Conservation (phyloP, 2,113 vertebrate genomes). For the Phrynosoma blainvillii region DNA sequence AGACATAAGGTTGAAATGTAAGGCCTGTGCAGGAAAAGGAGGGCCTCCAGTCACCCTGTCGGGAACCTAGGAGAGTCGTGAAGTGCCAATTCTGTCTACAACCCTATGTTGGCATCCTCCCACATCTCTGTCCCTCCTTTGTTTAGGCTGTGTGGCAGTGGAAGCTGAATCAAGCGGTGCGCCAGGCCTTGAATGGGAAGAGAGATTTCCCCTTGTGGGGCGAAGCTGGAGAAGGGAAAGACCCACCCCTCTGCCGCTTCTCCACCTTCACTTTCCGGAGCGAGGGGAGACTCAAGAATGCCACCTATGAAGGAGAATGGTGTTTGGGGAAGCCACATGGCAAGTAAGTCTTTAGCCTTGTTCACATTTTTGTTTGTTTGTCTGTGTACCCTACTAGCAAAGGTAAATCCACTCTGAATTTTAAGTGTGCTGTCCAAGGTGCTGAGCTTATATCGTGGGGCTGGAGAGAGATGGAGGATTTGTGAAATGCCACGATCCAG, state of each 20-base stretch:
- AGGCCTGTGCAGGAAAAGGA: no score
- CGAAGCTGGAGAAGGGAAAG: not conserved
- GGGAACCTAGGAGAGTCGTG: no score
- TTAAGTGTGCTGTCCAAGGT: no score
- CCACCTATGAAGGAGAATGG: constrained; percentile 79
- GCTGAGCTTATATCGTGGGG: no score
- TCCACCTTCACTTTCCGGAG: constrained; percentile 62
- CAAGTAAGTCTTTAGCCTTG: constrained; percentile 69
- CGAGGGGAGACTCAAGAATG: constrained; percentile 65
- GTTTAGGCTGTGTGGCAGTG: constrained; percentile 73
- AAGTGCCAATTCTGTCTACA: no score
- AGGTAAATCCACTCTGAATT: no score
- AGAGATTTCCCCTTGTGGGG: constrained; percentile 74
- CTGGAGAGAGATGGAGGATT: no score
- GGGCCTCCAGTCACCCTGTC: no score
- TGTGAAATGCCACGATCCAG: no score
- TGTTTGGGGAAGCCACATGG: constrained; percentile 72
- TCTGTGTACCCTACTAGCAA: no score
- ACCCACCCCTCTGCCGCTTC: constrained; percentile 45
- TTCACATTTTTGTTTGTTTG: not conserved
- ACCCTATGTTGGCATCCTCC: no score
- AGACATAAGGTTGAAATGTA: no score
- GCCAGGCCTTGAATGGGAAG: constrained; percentile 70
- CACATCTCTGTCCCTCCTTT: not conserved
- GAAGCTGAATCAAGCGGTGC: constrained; percentile 75